A percentile compares a stretch with the other conserved stretches of the same genome.
phyloP scores from a whole-genome alignment of 2,888 invertebrate species.

The Macrosiphum euphorbiae region DNA sequence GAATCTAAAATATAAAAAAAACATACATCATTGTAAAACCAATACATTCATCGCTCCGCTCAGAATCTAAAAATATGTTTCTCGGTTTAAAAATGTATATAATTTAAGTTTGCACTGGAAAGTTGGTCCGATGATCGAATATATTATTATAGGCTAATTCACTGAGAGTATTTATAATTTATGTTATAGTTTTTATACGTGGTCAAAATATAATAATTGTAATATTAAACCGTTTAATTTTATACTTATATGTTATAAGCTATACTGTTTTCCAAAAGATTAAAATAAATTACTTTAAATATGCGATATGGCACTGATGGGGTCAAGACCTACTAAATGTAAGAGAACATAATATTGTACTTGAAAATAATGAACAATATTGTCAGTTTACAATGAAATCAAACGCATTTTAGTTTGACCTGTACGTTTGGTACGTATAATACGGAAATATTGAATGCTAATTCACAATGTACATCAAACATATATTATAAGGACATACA shows the following conservation, averaged over 20 bases:
- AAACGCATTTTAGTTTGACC: background rate
- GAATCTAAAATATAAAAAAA: too few relatives aligned
- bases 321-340: background rate
- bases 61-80: too few relatives aligned
- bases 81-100: background rate
- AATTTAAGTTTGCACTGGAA: background rate
- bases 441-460: background rate
- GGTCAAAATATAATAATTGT: background rate
- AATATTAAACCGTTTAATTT: background rate
- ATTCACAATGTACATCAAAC: background rate
- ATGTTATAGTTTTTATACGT: background rate
- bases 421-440: background rate
- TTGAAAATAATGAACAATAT: background rate
- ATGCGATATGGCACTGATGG: background rate
- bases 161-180: background rate
- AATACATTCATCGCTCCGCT: too few relatives aligned
- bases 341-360: background rate
- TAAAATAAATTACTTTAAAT: slow-evolving; percentile 35
- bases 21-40: too few relatives aligned
- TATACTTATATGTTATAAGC: background rate
- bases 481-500: background rate
- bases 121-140: background rate
- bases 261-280: slow-evolving; percentile 7
- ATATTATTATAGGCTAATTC: background rate
- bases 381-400: background rate